These are phyloP conservation scores for Diploscapter pachys DNA, from an alignment of 1,140 invertebrate genomes.

Conservation along the genomic window DNA sequence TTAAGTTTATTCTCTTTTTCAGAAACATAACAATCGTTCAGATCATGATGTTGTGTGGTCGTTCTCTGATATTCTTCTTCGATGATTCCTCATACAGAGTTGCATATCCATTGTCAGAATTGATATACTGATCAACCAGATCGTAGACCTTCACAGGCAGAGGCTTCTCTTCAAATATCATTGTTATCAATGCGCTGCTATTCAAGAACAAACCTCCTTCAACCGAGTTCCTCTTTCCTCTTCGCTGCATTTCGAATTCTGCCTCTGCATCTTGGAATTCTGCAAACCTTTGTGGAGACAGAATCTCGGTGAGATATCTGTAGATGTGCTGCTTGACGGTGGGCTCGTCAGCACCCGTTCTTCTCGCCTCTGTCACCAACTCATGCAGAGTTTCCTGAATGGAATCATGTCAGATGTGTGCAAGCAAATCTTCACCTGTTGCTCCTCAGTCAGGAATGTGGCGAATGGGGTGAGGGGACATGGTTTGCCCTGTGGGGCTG, in stretches of 20 bases:
- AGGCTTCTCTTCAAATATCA: constrained; percentile 2
- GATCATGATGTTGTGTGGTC: too few relatives aligned
- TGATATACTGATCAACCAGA: constrained; percentile 3
- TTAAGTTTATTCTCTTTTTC: too few relatives aligned
- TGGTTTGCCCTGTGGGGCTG: neutral
- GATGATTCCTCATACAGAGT: constrained; percentile 5
- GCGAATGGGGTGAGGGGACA: constrained; percentile 4
- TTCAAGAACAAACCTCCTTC: neutral
- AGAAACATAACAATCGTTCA: too few relatives aligned
- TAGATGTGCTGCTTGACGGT: constrained; percentile 14
- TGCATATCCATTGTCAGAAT: neutral
- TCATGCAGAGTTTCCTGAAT: constrained; percentile 10
- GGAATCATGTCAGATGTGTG: neutral
- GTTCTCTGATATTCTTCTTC: neutral
- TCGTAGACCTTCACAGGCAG: constrained; percentile 8
- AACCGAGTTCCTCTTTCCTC: neutral
- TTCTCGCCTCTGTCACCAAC: constrained; percentile 10
- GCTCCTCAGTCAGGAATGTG: neutral
- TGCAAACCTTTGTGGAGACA: constrained; percentile 11
- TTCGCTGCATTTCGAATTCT: constrained; percentile 1
- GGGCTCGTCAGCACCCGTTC: constrained; percentile 7
- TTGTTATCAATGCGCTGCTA: too few relatives aligned
- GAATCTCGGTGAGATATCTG: neutral
- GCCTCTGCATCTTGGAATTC: constrained; percentile 10
- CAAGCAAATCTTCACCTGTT: neutral